phyloP scores from a whole-genome alignment of 2,797 vertebrate genomes.

The Fringilla coelebs region DNA sequence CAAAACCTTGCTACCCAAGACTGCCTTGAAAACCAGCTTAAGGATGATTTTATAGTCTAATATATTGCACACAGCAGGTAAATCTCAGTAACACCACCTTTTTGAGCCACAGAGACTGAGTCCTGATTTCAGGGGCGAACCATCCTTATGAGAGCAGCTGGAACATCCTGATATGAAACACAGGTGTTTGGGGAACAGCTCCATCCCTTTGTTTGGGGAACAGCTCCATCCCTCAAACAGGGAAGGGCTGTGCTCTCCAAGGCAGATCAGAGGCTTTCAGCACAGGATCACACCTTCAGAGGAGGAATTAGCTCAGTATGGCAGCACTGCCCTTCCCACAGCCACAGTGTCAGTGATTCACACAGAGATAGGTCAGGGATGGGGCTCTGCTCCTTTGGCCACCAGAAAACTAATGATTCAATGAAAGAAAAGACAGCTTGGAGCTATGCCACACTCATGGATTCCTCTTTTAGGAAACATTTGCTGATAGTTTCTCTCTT shows the following conservation, averaged over 20 bases:
- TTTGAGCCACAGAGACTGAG: background rate
- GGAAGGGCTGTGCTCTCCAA: background rate
- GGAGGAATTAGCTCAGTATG: background rate
- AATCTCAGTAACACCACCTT: background rate
- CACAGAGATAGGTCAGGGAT: accelerated
- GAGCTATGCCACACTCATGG: background rate
- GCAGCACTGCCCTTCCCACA: background rate
- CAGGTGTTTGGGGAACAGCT: background rate
- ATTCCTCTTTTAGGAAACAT: background rate
- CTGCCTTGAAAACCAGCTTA: background rate
- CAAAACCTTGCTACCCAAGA: background rate
- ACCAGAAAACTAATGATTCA: background rate
- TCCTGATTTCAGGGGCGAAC: background rate
- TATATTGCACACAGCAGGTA: background rate
- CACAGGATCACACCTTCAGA: background rate
- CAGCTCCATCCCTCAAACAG: background rate
- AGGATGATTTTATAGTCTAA: background rate
- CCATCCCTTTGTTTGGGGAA: background rate
- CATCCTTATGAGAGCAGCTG: background rate
- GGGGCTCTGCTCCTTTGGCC: background rate
- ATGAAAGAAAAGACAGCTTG: background rate
- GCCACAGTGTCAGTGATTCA: accelerated
- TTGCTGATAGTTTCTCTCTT: background rate
- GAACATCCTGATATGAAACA: accelerated
- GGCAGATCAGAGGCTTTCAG: background rate